These are phyloP conservation scores for Pecten maximus DNA, from an alignment of 2,888 invertebrate species.

Conservation along the genomic window DNA sequence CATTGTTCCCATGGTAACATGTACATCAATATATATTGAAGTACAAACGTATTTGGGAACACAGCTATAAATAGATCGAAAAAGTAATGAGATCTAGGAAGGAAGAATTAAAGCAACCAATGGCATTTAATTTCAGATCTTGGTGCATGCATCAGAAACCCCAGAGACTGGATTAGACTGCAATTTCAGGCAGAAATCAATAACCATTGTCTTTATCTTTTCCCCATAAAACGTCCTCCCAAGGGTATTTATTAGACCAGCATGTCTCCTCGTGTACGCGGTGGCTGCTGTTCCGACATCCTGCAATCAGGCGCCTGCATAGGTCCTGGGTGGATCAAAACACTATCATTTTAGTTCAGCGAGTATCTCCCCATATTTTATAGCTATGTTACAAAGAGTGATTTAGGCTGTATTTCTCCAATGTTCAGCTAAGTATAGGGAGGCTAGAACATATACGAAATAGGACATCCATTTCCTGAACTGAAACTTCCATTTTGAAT, in stretches of 20 bases:
- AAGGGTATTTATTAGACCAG: slow-evolving; percentile 20
- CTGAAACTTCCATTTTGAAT: background rate
- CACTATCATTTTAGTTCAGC: background rate
- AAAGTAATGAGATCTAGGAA: slow-evolving; percentile 18
- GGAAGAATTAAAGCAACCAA: slow-evolving; percentile 30
- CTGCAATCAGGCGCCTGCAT: background rate
- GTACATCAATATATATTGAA: slow-evolving; percentile 23
- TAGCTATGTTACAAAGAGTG: background rate
- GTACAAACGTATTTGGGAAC: slow-evolving; percentile 21
- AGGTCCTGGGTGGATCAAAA: background rate
- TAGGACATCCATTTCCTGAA: background rate
- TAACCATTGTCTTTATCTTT: slow-evolving; percentile 26
- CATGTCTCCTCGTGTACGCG: background rate
- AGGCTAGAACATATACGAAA: background rate
- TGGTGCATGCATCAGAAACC: background rate
- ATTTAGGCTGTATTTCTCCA: background rate
- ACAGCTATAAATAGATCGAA: background rate
- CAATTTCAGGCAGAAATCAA: slow-evolving; percentile 29
- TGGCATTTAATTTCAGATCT: slow-evolving; percentile 35
- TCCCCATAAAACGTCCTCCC: background rate
- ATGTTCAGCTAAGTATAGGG: background rate
- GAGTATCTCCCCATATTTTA: background rate
- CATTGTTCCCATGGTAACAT: background rate
- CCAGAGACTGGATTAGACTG: slow-evolving; percentile 9
- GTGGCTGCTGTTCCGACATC: slow-evolving; percentile 22